A percentile compares a stretch with the other conserved stretches of the same genome.
Conservation (phyloP, 2,113 vertebrate genomes). For the Calidris pygmaea region DNA sequence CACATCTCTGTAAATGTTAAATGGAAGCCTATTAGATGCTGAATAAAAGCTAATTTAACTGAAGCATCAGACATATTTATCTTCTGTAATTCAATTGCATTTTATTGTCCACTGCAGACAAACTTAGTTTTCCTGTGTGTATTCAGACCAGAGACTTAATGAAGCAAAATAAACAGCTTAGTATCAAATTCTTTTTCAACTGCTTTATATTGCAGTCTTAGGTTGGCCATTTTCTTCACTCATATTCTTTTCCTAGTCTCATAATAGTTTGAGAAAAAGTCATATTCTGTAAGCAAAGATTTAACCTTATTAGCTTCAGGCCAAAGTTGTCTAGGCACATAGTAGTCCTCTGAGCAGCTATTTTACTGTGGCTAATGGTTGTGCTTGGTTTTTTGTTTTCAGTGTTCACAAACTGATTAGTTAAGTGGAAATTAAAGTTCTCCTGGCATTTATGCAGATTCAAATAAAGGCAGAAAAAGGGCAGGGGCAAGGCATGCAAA, state of each 20-base stretch:
- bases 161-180: not conserved
- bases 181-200: not conserved
- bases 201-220: not conserved
- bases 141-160: not conserved
- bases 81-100: constrained; percentile 10
- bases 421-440: not conserved
- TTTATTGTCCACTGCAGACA: constrained; percentile 3
- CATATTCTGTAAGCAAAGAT: not conserved
- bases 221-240: not conserved
- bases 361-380: not conserved
- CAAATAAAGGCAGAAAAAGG: not conserved
- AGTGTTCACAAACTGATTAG: not conserved
- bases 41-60: constrained; percentile 57
- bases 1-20: constrained; percentile 14
- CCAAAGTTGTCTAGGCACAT: not conserved
- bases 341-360: not conserved
- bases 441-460: not conserved
- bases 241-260: not conserved
- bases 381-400: not conserved
- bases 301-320: not conserved
- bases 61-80: constrained; percentile 46
- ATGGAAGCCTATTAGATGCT: not conserved
- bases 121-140: not conserved
- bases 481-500: not conserved
- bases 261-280: not conserved